Evolutionary conservation across 2,888 invertebrate genomes (phyloP).

Genomic region (Mechanitis mazaeus): DNA sequence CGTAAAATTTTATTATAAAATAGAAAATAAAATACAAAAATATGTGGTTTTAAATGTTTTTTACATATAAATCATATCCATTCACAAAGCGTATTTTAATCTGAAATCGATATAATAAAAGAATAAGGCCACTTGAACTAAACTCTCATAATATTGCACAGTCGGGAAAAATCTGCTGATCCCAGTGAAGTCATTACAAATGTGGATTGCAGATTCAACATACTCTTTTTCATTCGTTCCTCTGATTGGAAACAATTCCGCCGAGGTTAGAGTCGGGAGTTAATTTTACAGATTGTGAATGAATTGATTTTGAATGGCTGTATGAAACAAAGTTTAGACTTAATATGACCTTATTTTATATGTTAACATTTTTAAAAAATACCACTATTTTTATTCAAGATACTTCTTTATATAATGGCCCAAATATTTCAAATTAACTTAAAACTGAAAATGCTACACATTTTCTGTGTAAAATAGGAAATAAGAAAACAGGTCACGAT

Average conservation of each 20-base stretch:
- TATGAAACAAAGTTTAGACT: too few relatives aligned
- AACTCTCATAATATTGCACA: conserved; percentile 14
- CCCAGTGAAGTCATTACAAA: conserved; percentile 20
- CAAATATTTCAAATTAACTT: neutral
- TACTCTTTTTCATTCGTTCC: conserved; percentile 16
- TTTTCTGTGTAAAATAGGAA: conserved; percentile 9
- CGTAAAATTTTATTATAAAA: neutral
- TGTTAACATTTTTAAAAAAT: too few relatives aligned
- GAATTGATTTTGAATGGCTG: neutral
- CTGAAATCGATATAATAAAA: neutral
- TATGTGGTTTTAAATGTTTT: conserved; percentile 2
- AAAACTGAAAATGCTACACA: conserved; percentile 1
- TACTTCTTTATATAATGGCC: too few relatives aligned
- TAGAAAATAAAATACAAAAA: neutral
- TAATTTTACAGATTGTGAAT: conserved; percentile 10
- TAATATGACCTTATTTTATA: too few relatives aligned
- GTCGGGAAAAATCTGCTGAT: conserved; percentile 18
- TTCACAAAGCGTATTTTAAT: neutral
- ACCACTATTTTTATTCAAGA: too few relatives aligned
- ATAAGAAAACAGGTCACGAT: conserved; percentile 20
- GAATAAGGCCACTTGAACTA: conserved; percentile 12
- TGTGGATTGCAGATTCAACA: conserved; percentile 19
- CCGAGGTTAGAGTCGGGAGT: conserved; percentile 9
- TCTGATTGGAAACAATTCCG: conserved; percentile 20
- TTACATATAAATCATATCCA: too few relatives aligned